Percentiles rank a stretch among this genome's conserved stretches.
phyloP scores from a whole-genome alignment of 1,140 invertebrate species.

The Bilobella aurantiaca region DNA sequence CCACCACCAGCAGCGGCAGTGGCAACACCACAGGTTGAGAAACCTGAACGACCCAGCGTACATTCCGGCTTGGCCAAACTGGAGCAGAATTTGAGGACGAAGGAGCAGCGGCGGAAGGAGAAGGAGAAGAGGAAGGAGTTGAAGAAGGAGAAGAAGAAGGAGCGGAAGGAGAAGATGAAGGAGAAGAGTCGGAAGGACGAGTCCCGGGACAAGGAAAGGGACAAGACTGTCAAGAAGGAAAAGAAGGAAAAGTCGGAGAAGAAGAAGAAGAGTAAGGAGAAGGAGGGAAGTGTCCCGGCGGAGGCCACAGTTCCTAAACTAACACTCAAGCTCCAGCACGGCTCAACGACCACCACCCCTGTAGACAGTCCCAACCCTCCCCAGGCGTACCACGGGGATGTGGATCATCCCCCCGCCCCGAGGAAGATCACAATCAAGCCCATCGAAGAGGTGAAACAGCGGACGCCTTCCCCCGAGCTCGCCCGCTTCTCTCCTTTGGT shows the following conservation, averaged over 20 bases:
- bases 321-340: conserved; percentile 58
- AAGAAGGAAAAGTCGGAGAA: conserved; percentile 49
- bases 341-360: conserved; percentile 26
- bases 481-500: conserved; percentile 68
- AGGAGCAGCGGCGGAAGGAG: conserved; percentile 41
- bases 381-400: conserved; percentile 12
- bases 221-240: no score
- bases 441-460: conserved; percentile 28
- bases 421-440: conserved; percentile 31
- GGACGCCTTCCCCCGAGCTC: conserved; percentile 63
- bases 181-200: conserved; percentile 46
- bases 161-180: conserved; percentile 43
- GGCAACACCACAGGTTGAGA: neutral
- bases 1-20: no score
- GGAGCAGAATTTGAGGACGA: conserved; percentile 29
- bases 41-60: neutral
- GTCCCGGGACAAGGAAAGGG: no score
- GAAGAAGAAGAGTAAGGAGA: conserved; percentile 45
- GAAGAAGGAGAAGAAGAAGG: conserved; percentile 42
- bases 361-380: conserved; percentile 32
- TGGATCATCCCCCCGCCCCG: neutral
- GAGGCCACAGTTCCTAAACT: conserved; percentile 56
- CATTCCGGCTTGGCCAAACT: conserved; percentile 24
- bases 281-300: no score
- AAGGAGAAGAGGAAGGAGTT: conserved; percentile 46